Percentiles rank a stretch among this genome's conserved stretches.
phyloP scores from a whole-genome alignment of 2,113 vertebrate species.

The Diadophis punctatus region DNA sequence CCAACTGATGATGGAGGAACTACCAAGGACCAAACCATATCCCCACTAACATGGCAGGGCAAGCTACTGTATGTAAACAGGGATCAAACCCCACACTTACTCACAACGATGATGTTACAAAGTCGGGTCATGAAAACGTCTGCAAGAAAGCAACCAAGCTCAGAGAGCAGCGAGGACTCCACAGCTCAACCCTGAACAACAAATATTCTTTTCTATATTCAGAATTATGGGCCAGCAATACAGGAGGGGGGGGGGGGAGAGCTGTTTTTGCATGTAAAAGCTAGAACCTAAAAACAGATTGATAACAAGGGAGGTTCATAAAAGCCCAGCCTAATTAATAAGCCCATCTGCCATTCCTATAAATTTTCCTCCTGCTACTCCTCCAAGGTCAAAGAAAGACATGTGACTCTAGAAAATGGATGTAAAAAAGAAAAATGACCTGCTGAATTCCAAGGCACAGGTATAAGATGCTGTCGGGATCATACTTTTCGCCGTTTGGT shows the following conservation, averaged over 20 bases:
- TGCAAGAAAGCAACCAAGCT: not conserved
- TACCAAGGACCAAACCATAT: not conserved
- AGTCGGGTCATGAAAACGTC: not conserved
- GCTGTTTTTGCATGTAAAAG: not conserved
- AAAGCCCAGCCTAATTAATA: not conserved
- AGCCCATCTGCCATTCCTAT: not conserved
- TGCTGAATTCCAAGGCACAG: conserved; percentile 98
- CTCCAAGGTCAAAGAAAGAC: not conserved
- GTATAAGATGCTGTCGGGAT: conserved; percentile 92
- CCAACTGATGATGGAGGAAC: not conserved
- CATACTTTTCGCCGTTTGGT: conserved; percentile 87
- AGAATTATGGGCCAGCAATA: not conserved
- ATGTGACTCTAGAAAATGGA: too few species aligned
- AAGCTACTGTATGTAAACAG: not conserved
- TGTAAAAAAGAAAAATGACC: conserved; percentile 61
- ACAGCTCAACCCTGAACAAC: not conserved
- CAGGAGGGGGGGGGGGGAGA: not conserved
- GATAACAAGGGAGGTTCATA: not conserved
- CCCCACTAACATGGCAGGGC: not conserved
- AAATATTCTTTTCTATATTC: not conserved
- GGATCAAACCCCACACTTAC: not conserved
- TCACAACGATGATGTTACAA: not conserved
- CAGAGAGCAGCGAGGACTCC: not conserved
- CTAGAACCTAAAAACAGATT: not conserved
- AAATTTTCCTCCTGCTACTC: not conserved